These are phyloP conservation scores for Synergus laeviventris DNA, from an alignment of 2,888 invertebrate species.

Conservation along the genomic window DNA sequence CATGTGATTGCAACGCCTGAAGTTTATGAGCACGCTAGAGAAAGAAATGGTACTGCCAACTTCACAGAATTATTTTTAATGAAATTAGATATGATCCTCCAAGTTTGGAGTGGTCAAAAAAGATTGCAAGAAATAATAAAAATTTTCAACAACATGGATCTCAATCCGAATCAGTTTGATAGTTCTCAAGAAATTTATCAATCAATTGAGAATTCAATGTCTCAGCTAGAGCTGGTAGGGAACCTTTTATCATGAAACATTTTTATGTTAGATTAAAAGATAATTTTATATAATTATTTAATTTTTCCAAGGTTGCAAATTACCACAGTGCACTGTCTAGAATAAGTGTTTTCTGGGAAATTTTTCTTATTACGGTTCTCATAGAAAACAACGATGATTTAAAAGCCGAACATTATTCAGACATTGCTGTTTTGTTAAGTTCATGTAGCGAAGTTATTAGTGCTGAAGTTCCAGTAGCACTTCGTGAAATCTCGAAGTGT, in stretches of 20 bases:
- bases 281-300: slow-evolving; percentile 58
- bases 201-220: slow-evolving; percentile 11
- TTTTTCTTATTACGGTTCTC: slow-evolving; percentile 78
- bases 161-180: slow-evolving; percentile 3
- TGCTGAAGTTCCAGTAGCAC: slow-evolving; percentile 83
- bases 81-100: slow-evolving; percentile 63
- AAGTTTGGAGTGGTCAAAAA: slow-evolving; percentile 68
- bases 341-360: slow-evolving; percentile 78
- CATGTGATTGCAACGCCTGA: slow-evolving; percentile 79
- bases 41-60: slow-evolving; percentile 75
- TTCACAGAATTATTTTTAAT: slow-evolving; percentile 57
- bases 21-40: slow-evolving; percentile 76
- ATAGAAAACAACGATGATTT: slow-evolving; percentile 79
- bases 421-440: slow-evolving; percentile 83
- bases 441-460: slow-evolving; percentile 84
- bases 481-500: slow-evolving; percentile 76
- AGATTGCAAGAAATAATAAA: slow-evolving; percentile 69
- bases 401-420: slow-evolving; percentile 81
- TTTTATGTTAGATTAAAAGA: slow-evolving; percentile 53
- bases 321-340: slow-evolving; percentile 77
- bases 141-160: neutral
- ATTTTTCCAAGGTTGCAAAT: neutral
- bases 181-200: slow-evolving; percentile 13
- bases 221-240: neutral
- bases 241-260: neutral